Evolutionary conservation across 2,113 vertebrate genomes (phyloP).

Genomic region (Tachysurus vachellii): DNA sequence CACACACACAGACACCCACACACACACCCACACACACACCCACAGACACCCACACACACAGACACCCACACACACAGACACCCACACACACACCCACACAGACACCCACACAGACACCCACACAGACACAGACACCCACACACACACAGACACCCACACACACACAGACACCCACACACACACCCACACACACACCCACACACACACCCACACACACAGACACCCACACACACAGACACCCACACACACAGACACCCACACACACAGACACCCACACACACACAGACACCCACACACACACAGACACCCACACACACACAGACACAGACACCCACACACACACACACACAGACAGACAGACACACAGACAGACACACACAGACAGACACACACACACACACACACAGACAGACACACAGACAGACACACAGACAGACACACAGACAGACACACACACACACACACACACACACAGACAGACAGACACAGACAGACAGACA

Average conservation of each 20-base stretch:
- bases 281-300: neutral
- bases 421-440: neutral
- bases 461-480: constrained; percentile 61
- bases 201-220: neutral
- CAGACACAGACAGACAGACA: neutral
- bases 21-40: no score
- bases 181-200: no score
- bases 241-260: constrained; percentile 87
- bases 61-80: neutral
- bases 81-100: no score
- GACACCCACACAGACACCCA: neutral
- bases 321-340: no score
- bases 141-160: constrained; percentile 63
- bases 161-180: no score
- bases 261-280: neutral
- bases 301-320: neutral
- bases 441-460: constrained; percentile 74
- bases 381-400: neutral
- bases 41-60: neutral
- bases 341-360: constrained; percentile 74
- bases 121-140: constrained; percentile 72
- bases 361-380: constrained; percentile 67
- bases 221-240: neutral
- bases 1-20: constrained; percentile 81
- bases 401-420: neutral